Evolutionary conservation across 1,140 invertebrate species (phyloP).

Genomic region (Zaprionus africanus): DNA sequence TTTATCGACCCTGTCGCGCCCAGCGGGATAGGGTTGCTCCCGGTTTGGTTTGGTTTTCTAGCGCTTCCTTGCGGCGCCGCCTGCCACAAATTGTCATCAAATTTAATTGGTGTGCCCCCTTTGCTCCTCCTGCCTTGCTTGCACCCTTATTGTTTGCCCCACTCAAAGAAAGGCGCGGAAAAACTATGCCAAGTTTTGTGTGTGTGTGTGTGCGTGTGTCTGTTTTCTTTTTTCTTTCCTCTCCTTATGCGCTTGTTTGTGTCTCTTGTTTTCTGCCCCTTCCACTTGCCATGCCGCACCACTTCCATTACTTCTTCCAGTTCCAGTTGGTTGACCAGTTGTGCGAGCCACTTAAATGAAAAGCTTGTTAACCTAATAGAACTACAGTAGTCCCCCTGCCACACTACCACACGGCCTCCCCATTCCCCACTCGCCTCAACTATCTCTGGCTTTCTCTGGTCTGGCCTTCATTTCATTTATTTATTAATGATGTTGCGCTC

Average conservation of each 20-base stretch:
- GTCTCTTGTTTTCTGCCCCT: neutral
- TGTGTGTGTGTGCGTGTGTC: slow-evolving; percentile 21
- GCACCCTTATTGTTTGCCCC: neutral
- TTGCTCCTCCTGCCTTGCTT: neutral
- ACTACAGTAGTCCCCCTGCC: slow-evolving; percentile 14
- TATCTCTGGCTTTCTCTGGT: neutral
- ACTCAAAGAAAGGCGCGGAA: slow-evolving; percentile 40
- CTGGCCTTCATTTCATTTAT: slow-evolving; percentile 48
- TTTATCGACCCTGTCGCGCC: slow-evolving; percentile 42
- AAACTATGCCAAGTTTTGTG: slow-evolving; percentile 43
- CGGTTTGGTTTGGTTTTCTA: neutral
- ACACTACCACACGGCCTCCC: no score
- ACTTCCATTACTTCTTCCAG: slow-evolving; percentile 20
- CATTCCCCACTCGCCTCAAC: neutral
- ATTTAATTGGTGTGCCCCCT: slow-evolving; percentile 71
- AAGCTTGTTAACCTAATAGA: slow-evolving; percentile 79
- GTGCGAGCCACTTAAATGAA: slow-evolving; percentile 67
- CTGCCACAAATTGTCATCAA: slow-evolving; percentile 72
- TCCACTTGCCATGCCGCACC: neutral
- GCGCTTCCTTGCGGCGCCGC: slow-evolving; percentile 8
- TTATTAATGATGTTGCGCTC: slow-evolving; percentile 66
- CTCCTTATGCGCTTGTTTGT: neutral
- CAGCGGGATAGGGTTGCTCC: slow-evolving; percentile 44
- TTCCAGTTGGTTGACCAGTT: slow-evolving; percentile 43
- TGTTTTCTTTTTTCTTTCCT: neutral